These are phyloP conservation scores for Pandion haliaetus DNA, from an alignment of 2,113 vertebrate species.

Conservation along the genomic window DNA sequence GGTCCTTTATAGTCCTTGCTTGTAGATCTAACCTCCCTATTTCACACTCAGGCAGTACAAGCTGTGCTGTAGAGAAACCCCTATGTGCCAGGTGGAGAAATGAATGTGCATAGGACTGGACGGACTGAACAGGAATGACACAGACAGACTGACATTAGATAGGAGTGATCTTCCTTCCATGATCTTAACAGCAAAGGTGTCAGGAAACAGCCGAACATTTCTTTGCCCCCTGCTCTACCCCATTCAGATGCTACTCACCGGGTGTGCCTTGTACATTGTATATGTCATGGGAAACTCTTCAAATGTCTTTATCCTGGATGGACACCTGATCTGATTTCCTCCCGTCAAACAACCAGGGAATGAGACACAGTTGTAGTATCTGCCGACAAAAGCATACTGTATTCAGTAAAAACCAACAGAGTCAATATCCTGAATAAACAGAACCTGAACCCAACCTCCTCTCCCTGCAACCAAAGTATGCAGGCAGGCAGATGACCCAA, in stretches of 20 bases:
- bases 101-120: neutral
- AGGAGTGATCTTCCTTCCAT: neutral
- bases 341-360: conserved; percentile 87
- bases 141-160: conserved; percentile 22
- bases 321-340: conserved; percentile 78
- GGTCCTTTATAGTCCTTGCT: neutral
- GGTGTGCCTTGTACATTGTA: conserved; percentile 82
- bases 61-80: neutral
- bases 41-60: neutral
- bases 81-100: neutral
- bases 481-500: neutral
- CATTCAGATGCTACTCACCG: conserved; percentile 72
- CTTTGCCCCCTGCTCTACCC: neutral
- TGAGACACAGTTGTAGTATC: conserved; percentile 96
- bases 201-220: neutral
- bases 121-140: conserved; percentile 17
- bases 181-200: neutral
- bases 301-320: conserved; percentile 91
- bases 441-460: neutral
- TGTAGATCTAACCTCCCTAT: neutral
- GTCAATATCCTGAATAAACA: neutral
- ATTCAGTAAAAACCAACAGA: neutral
- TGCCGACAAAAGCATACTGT: conserved; percentile 22
- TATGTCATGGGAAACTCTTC: conserved; percentile 91
- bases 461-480: neutral